A percentile compares a stretch with the other conserved stretches of the same genome.
Evolutionary conservation across 1,140 invertebrate species (phyloP).

Genomic region (Daktulosphaira vitifoliae): DNA sequence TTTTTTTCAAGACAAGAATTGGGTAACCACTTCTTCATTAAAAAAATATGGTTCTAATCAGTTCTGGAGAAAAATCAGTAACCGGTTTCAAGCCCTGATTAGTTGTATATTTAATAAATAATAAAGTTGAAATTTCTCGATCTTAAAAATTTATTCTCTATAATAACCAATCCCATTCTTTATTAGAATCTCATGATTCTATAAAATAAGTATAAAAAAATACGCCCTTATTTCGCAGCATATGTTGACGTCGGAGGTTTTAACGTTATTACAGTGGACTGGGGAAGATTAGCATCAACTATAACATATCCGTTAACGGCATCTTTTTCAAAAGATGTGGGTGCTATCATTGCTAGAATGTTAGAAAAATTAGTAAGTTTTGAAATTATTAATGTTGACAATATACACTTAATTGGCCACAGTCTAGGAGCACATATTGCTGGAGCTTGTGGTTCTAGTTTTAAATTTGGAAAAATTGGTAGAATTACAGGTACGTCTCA

Average conservation of each 20-base stretch:
- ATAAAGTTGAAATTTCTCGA: no score
- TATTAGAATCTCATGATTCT: no score
- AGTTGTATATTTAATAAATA: no score
- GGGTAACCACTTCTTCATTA: no score
- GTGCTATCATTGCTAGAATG: slow-evolving; percentile 40
- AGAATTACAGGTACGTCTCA: slow-evolving; percentile 55
- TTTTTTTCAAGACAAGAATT: no score
- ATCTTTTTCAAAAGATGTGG: slow-evolving; percentile 38
- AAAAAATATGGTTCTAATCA: no score
- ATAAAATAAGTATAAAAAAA: no score
- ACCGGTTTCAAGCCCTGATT: no score
- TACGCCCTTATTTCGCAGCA: no score
- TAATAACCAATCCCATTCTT: no score
- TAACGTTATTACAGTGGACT: slow-evolving; percentile 57
- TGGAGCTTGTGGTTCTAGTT: slow-evolving; percentile 58
- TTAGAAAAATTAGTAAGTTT: slow-evolving; percentile 34
- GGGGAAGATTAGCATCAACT: slow-evolving; percentile 45
- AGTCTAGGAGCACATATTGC: slow-evolving; percentile 78
- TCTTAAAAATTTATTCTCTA: no score
- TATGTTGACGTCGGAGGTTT: slow-evolving; percentile 49
- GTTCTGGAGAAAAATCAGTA: no score
- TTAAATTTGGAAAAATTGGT: slow-evolving; percentile 47
- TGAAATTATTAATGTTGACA: not conserved
- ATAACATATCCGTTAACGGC: slow-evolving; percentile 42
- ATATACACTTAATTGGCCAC: slow-evolving; percentile 51